A percentile compares a stretch with the other conserved stretches of the same genome.
Evolutionary conservation across 92 coral and sea anemone species (phyloP).

Genomic region (Porites evermanni): DNA sequence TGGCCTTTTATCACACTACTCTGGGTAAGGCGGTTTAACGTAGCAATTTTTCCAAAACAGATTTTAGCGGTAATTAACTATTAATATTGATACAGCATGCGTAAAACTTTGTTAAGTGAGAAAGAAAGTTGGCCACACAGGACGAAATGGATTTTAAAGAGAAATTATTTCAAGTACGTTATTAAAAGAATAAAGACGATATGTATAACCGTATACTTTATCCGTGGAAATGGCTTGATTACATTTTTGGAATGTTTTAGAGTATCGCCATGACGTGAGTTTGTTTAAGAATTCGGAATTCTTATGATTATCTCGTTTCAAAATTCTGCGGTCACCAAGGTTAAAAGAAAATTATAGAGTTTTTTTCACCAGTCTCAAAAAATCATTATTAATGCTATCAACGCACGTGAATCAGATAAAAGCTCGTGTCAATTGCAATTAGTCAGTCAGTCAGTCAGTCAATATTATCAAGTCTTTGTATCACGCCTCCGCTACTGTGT

Average conservation of each 20-base stretch:
- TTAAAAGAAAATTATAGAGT: background rate
- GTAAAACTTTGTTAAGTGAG: background rate
- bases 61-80: constrained; percentile 23
- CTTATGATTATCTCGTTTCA: background rate
- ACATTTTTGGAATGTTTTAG: background rate
- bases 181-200: too few relatives aligned
- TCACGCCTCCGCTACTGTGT: background rate
- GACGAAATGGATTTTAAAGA: background rate
- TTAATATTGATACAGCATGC: constrained; percentile 19
- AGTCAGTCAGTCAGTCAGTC: constrained; percentile 20
- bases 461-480: constrained; percentile 22
- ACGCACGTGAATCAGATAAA: background rate
- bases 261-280: background rate
- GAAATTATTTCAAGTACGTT: background rate
- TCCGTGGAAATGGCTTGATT: background rate
- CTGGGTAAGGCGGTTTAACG: background rate
- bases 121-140: constrained; percentile 4
- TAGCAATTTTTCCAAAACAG: constrained; percentile 6
- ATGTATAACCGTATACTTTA: background rate
- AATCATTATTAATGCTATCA: background rate
- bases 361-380: background rate
- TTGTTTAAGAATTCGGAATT: background rate
- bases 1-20: too few relatives aligned
- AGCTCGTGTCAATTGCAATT: background rate
- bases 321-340: background rate